Percentiles rank a stretch among this genome's conserved stretches.
Evolutionary conservation across 1,140 invertebrate species (phyloP).

Genomic region (Chrysoperla carnea): DNA sequence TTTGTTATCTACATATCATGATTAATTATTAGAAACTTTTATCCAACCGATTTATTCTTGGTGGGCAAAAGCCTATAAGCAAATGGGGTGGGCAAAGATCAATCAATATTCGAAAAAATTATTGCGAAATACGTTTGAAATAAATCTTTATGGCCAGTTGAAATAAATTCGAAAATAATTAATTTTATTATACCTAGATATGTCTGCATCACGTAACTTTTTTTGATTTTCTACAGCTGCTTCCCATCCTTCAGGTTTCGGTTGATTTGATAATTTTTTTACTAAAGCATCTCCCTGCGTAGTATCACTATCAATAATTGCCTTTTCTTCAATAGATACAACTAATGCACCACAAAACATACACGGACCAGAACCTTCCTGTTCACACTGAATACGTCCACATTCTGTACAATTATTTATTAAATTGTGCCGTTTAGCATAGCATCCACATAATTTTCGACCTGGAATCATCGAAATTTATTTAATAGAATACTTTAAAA

Average conservation of each 20-base stretch:
- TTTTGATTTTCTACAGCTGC: neutral
- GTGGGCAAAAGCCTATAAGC: too few species aligned
- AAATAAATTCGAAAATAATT: neutral
- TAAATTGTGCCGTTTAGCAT: constrained; percentile 76
- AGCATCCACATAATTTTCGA: constrained; percentile 76
- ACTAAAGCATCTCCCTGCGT: neutral
- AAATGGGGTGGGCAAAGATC: too few species aligned
- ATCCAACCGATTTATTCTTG: too few species aligned
- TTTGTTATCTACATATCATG: too few species aligned
- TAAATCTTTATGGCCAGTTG: neutral
- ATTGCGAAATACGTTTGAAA: too few species aligned
- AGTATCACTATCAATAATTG: neutral
- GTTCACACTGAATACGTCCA: constrained; percentile 85
- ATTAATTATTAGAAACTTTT: too few species aligned
- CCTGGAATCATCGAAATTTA: constrained; percentile 30
- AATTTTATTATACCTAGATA: neutral
- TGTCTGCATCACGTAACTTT: neutral
- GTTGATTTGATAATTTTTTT: neutral
- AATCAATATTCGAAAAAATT: too few species aligned
- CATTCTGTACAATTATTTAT: constrained; percentile 90
- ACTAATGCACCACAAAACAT: constrained; percentile 73
- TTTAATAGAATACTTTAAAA: too few species aligned
- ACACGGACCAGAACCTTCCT: constrained; percentile 94
- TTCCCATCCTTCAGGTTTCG: neutral
- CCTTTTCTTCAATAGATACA: neutral